Evolutionary conservation across 2,888 invertebrate genomes (phyloP), one percentile per base, ranked within the genome.

Genomic region (Calameuta filiformis): DNA sequence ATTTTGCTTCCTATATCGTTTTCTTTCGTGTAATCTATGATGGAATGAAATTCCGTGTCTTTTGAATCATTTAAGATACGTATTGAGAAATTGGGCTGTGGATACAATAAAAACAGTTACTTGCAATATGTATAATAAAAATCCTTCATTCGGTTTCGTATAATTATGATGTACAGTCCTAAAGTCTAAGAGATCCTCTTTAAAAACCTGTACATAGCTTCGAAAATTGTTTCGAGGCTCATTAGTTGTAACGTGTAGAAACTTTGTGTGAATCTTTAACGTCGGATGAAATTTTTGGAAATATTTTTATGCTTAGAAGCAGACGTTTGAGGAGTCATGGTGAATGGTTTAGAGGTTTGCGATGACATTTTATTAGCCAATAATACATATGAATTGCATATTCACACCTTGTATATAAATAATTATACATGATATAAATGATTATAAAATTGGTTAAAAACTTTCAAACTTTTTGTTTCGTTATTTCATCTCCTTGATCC

Each of bases 361-460:
- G 77, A 80, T 76, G 77, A 77, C 75, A 76, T 35, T 31, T 31
- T 33, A 71, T 75, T 73, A 75, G 40, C 3, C 34, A 71, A 75
- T 80, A 56, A 69, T 69, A 30, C 69, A 23, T 71, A 69, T 71
- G 74, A 78, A 82, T 79, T 81, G 79, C 78, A 81, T 75, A 81
- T 82, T 81, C 77, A 81, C 81, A 82, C 79, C 81, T 81, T 85
- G 81, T 83, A 85, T 81, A 82, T 81, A 81, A 76, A 76, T 74
- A 79, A 80, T 35, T 84, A 79, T 83, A 83, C 76, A 34, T 71
- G 34, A 71, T 34, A 71, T 77, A 80, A 81, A 73, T 75, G 79
- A 34, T 83, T 77, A 85, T 83, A 81, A 82, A 82, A 82, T 86
- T 85, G 83, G 84, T 82, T 84, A 85, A 83, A 83, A 56, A 23